Percentiles rank a stretch among this genome's conserved stretches.
phyloP scores from a whole-genome alignment of 53 echinoderm and acorn worm species.

The Hippasteria phrygiana region DNA sequence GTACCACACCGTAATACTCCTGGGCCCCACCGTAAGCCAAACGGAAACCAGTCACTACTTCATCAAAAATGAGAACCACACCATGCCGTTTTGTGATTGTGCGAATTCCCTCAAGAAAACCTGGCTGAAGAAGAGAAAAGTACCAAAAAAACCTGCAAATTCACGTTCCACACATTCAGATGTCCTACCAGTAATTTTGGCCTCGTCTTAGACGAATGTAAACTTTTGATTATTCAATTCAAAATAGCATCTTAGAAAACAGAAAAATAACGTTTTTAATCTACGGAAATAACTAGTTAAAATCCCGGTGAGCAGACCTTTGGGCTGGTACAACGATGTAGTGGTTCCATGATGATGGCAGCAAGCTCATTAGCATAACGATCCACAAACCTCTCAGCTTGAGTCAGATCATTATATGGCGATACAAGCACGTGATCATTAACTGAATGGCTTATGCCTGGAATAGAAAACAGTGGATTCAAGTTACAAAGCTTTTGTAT shows the following conservation, averaged over 20 bases:
- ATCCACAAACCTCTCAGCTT: neutral
- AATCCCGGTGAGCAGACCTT: neutral
- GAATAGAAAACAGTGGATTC: no score
- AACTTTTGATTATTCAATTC: no score
- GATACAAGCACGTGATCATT: constrained; percentile 6
- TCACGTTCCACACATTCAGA: no score
- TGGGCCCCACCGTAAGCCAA: constrained; percentile 31
- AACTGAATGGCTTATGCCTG: constrained; percentile 16
- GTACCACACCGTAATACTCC: constrained; percentile 24
- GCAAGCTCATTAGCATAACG: constrained; percentile 2
- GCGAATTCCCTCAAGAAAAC: neutral
- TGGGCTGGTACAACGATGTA: constrained; percentile 31
- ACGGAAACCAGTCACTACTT: constrained; percentile 35
- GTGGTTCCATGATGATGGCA: constrained; percentile 13
- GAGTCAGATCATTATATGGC: constrained; percentile 1
- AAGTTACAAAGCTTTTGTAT: no score
- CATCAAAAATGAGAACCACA: neutral
- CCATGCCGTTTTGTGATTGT: neutral
- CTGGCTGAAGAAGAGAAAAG: neutral
- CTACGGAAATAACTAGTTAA: no score
- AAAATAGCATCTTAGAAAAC: no score
- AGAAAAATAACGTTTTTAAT: no score
- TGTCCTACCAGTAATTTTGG: neutral
- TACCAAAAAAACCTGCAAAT: no score
- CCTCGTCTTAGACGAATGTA: no score